phyloP scores from a whole-genome alignment of 2,888 invertebrate genomes.

The Cacoxenus indagator region DNA sequence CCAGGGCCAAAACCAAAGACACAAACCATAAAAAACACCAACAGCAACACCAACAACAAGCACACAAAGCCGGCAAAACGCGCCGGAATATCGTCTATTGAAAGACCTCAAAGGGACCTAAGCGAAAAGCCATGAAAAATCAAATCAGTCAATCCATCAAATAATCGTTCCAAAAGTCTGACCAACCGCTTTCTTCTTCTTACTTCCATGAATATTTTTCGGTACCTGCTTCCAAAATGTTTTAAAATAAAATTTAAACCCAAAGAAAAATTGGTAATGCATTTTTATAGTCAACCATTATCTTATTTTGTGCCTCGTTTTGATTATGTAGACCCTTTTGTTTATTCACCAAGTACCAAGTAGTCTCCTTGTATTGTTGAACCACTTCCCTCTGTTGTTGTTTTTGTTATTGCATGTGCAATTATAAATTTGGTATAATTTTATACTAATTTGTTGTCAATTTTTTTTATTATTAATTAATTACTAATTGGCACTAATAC shows the following conservation, averaged over 20 bases:
- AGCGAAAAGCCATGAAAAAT: conserved; percentile 1
- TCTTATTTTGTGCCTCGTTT: not conserved
- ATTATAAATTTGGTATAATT: conserved; percentile 7
- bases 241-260: not conserved
- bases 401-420: conserved; percentile 60
- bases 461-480: not conserved
- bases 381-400: conserved; percentile 46
- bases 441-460: not conserved
- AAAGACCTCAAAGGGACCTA: not conserved
- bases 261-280: conserved; percentile 15
- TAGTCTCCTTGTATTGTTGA: conserved; percentile 1
- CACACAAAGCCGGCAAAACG: conserved; percentile 45
- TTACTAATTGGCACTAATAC: too few relatives aligned
- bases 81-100: conserved; percentile 66
- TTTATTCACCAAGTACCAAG: too few relatives aligned
- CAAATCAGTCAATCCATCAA: not conserved
- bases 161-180: not conserved
- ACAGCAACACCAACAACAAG: conserved; percentile 57
- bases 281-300: not conserved
- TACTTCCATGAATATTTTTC: not conserved
- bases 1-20: conserved; percentile 60
- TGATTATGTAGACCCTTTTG: not conserved
- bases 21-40: conserved; percentile 43
- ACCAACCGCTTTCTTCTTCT: not conserved
- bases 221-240: not conserved